These are phyloP conservation scores for Lucinisca nassula DNA, from an alignment of 2,888 invertebrate genomes.

Conservation along the genomic window DNA sequence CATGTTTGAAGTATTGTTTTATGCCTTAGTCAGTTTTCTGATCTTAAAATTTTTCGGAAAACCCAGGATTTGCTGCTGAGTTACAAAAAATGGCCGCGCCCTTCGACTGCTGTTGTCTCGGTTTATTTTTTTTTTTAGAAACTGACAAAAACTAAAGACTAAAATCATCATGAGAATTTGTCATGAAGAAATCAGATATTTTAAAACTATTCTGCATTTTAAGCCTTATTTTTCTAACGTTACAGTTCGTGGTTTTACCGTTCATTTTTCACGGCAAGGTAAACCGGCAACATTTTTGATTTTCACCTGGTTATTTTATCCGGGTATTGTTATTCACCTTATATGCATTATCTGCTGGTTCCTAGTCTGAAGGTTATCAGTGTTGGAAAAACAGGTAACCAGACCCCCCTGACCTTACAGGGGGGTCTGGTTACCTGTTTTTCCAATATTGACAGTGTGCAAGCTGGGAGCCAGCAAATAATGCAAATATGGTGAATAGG, in stretches of 20 bases:
- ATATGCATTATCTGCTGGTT: too few relatives aligned
- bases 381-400: too few relatives aligned
- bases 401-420: too few relatives aligned
- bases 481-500: too few relatives aligned
- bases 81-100: background rate
- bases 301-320: background rate
- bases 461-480: too few relatives aligned
- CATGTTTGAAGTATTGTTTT: too few relatives aligned
- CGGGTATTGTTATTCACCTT: too few relatives aligned
- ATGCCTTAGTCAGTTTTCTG: too few relatives aligned
- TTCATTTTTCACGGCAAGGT: constrained; percentile 38
- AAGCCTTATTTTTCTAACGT: constrained; percentile 28
- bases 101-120: background rate
- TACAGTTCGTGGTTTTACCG: constrained; percentile 50
- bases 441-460: too few relatives aligned
- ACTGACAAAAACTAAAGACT: background rate
- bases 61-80: background rate
- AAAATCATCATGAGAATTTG: background rate
- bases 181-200: constrained; percentile 53
- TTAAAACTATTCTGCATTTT: constrained; percentile 36
- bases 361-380: too few relatives aligned
- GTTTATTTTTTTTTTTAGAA: background rate
- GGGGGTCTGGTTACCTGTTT: too few relatives aligned
- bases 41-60: background rate
- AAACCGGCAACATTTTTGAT: background rate